phyloP scores from a whole-genome alignment of 2,797 vertebrate species.

The Gallinago nigripennis region DNA sequence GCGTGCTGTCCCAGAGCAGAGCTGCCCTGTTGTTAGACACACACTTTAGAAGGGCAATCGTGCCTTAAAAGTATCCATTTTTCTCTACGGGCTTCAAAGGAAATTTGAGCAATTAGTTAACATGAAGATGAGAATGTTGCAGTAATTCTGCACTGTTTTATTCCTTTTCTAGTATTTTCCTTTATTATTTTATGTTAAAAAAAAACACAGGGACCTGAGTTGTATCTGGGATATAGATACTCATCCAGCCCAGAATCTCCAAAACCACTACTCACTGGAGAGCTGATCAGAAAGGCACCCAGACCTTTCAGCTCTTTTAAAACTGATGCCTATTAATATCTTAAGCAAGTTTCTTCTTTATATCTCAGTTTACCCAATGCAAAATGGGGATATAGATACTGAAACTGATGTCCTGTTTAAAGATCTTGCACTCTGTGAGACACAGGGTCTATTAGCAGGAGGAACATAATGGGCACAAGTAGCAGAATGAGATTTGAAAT shows the following conservation, averaged over 20 bases:
- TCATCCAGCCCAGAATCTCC: neutral
- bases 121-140: neutral
- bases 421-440: neutral
- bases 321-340: neutral
- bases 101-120: neutral
- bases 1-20: neutral
- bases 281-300: neutral
- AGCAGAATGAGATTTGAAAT: neutral
- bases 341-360: neutral
- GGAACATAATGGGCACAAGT: neutral
- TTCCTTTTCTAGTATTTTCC: neutral
- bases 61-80: neutral
- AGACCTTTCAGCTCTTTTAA: neutral
- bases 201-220: neutral
- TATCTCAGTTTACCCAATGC: neutral
- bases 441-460: neutral
- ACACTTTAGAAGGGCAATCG: neutral
- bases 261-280: neutral
- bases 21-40: neutral
- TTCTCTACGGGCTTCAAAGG: neutral
- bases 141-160: neutral
- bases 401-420: neutral
- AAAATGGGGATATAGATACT: neutral
- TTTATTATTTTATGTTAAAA: neutral
- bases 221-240: neutral